phyloP scores from a whole-genome alignment of 2,113 vertebrate species.

The Gallinago jamesoni region DNA sequence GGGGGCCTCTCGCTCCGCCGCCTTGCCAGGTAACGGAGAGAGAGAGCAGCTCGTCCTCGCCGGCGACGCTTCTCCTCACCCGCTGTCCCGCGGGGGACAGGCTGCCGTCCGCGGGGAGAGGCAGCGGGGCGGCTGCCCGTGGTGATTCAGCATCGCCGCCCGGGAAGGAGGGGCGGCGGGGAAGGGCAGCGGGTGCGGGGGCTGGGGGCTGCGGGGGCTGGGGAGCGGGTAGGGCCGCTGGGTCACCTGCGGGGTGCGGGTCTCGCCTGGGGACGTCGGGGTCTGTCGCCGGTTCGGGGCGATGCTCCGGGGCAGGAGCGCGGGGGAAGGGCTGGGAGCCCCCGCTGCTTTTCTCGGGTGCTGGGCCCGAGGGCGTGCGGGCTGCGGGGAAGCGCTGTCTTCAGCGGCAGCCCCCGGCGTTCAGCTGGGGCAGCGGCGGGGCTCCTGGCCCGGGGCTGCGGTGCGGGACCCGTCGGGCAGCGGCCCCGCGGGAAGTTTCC shows the following conservation, averaged over 20 bases:
- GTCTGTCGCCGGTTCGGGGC: background rate
- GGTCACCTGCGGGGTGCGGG: background rate
- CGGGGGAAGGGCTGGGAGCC: background rate
- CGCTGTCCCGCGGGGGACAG: background rate
- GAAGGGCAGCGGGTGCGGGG: background rate
- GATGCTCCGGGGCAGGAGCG: background rate
- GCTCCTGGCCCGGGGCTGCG: background rate
- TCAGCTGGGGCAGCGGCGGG: background rate
- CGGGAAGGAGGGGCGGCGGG: background rate
- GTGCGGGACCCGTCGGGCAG: background rate
- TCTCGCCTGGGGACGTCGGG: background rate
- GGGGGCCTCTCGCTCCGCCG: background rate
- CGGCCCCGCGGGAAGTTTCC: background rate
- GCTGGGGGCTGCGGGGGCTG: background rate
- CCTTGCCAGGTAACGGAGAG: background rate
- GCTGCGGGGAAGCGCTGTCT: background rate
- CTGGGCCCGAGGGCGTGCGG: background rate
- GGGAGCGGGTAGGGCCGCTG: background rate
- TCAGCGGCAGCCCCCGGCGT: background rate
- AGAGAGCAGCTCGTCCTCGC: too few species aligned
- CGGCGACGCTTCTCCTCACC: background rate
- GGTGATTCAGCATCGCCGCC: constrained; percentile 55
- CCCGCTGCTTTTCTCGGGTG: background rate
- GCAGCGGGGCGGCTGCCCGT: background rate
- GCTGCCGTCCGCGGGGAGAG: background rate